Evolutionary conservation across 2,113 vertebrate species (phyloP), one percentile per base, ranked within the genome.

Genomic region (Amblyornis subalaris): DNA sequence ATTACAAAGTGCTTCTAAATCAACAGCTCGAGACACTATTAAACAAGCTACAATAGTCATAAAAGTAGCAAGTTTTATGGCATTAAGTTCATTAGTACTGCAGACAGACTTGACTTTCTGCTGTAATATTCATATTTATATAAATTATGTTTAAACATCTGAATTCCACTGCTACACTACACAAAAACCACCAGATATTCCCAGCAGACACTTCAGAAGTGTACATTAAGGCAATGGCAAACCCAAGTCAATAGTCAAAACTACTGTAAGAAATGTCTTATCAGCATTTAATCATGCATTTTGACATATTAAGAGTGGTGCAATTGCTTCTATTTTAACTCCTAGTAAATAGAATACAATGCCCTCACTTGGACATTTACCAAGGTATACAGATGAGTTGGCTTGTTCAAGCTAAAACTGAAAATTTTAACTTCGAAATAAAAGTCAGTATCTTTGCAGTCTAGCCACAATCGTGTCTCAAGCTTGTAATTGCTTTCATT

Each of bases 321-420:
- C 4, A n/a, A 64, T 67, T 60, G 79, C 12, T 73, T 88, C 26
- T 66, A 10, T 23, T 62, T 51, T 55, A 77, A 67, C 31, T 73
- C 64, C 15, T 40, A 66, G 44, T 31, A 38, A 54, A 66, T 7
- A 84, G 29, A 40, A 33, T 38, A 15, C 0, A 0, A 50, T 35
- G 26, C 8, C 17, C 29, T 89, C 38, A 61, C 15, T 80, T 42
- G 26, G 24, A 38, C 6, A 29, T 25, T 42, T 18, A 76, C 6
- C 8, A 29, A 26, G 4, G 21, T 14, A 36, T 8, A 77, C 2
- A 64, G 38, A 58, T 1, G 0, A 21, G 31, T 1, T 61, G 42
- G 42, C 29, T 1, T 81, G 14, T 20, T 76, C 31, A 66, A 69
- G n/a, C n/a, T 45, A 75, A 70, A 38, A 54, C 25, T 75, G 24